Conservation (phyloP, 2,113 vertebrate genomes). For the Rhinichthys klamathensis region DNA sequence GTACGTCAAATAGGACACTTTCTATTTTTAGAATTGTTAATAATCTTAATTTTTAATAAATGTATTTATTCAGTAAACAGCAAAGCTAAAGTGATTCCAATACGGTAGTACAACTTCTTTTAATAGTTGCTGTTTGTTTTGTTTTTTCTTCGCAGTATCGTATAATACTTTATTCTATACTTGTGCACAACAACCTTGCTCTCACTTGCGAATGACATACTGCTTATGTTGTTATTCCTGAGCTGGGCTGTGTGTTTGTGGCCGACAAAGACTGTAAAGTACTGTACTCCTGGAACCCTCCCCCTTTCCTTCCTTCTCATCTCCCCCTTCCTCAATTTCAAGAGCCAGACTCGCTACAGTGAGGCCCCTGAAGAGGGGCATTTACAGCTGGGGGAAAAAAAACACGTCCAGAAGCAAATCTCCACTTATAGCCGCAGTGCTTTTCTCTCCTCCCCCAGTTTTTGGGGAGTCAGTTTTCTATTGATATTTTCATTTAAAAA, state of each 20-base stretch:
- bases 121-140: neutral
- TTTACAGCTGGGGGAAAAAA: slow-evolving; percentile 72
- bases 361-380: slow-evolving; percentile 76
- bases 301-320: slow-evolving; percentile 61
- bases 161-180: neutral
- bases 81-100: neutral
- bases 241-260: slow-evolving; percentile 48
- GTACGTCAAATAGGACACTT: neutral
- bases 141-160: neutral
- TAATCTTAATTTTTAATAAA: neutral
- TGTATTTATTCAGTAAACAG: neutral
- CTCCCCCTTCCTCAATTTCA: slow-evolving; percentile 50
- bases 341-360: slow-evolving; percentile 68
- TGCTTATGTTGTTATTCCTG: slow-evolving; percentile 22
- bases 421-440: slow-evolving; percentile 72
- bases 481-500: slow-evolving; percentile 45
- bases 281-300: slow-evolving; percentile 65
- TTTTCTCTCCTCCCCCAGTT: slow-evolving; percentile 60
- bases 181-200: neutral
- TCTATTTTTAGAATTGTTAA: neutral
- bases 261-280: slow-evolving; percentile 77
- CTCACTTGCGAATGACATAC: neutral
- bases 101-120: neutral
- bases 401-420: slow-evolving; percentile 73
- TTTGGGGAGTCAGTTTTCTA: slow-evolving; percentile 62